phyloP scores from a whole-genome alignment of 2,888 invertebrate species.

The Hypsopygia costalis region DNA sequence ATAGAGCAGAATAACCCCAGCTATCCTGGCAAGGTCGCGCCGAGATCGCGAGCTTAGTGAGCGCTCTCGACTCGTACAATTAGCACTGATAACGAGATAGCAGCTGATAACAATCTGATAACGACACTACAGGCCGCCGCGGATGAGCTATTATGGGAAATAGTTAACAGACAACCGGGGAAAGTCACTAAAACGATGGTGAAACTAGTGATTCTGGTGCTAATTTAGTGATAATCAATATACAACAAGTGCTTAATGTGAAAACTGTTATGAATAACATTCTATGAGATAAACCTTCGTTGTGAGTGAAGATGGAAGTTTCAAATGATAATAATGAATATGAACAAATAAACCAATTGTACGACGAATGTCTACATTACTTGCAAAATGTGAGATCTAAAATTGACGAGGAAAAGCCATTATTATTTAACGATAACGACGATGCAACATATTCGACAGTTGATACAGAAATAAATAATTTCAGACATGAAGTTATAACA shows the following conservation, averaged over 20 bases:
- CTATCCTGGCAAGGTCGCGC: slow-evolving; percentile 33
- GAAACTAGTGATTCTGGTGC: no score
- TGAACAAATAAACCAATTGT: slow-evolving; percentile 53
- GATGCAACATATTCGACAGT: slow-evolving; percentile 4
- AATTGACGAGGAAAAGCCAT: slow-evolving; percentile 12
- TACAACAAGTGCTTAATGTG: neutral
- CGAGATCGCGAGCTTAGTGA: slow-evolving; percentile 29
- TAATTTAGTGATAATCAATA: no score
- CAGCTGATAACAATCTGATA: slow-evolving; percentile 23
- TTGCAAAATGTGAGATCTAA: slow-evolving; percentile 33
- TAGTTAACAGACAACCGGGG: no score
- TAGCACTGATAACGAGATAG: slow-evolving; percentile 40
- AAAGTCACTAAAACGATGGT: no score
- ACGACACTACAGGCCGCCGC: slow-evolving; percentile 4
- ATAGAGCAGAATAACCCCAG: slow-evolving; percentile 25
- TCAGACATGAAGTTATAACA: slow-evolving; percentile 7
- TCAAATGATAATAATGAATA: slow-evolving; percentile 33
- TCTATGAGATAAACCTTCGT: no score
- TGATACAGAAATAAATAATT: slow-evolving; percentile 23
- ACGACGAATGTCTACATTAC: slow-evolving; percentile 65
- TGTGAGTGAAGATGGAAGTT: slow-evolving; percentile 14
- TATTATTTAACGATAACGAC: slow-evolving; percentile 9
- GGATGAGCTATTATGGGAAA: neutral
- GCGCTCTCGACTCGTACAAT: slow-evolving; percentile 33
- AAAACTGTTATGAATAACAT: neutral